These are phyloP conservation scores for Mormyrus iriodes DNA, from an alignment of 2,113 vertebrate genomes.

Conservation along the genomic window DNA sequence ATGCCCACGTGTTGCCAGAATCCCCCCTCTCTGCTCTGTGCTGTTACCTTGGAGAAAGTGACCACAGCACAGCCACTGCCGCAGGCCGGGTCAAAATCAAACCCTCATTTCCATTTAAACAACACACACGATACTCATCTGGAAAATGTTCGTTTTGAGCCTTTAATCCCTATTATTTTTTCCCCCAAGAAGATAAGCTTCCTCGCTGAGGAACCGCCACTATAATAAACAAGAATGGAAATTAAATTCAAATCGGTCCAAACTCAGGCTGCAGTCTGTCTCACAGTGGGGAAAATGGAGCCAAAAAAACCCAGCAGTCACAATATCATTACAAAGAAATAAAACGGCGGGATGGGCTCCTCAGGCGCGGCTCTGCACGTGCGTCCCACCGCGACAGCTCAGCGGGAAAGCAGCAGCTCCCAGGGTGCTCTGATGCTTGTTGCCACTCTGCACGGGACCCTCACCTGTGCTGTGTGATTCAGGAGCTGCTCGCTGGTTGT, in stretches of 20 bases:
- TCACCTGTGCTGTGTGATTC: constrained; percentile 82
- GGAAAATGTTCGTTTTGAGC: not conserved
- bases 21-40: not conserved
- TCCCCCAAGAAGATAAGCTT: not conserved
- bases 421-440: not conserved
- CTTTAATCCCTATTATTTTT: not conserved
- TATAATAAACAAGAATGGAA: not conserved
- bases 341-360: not conserved
- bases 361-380: not conserved
- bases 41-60: not conserved
- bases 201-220: not conserved
- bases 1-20: not conserved
- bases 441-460: not conserved
- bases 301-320: not conserved
- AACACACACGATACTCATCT: not conserved
- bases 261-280: not conserved
- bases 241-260: not conserved
- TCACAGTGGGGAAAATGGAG: not conserved
- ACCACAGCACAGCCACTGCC: not conserved
- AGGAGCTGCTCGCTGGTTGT: constrained; percentile 88
- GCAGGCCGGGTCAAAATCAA: not conserved
- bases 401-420: not conserved
- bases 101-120: not conserved
- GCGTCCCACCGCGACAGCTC: not conserved
- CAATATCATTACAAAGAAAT: not conserved